These are phyloP conservation scores for Prunella himalayana DNA, from an alignment of 2,113 vertebrate genomes.

Conservation along the genomic window DNA sequence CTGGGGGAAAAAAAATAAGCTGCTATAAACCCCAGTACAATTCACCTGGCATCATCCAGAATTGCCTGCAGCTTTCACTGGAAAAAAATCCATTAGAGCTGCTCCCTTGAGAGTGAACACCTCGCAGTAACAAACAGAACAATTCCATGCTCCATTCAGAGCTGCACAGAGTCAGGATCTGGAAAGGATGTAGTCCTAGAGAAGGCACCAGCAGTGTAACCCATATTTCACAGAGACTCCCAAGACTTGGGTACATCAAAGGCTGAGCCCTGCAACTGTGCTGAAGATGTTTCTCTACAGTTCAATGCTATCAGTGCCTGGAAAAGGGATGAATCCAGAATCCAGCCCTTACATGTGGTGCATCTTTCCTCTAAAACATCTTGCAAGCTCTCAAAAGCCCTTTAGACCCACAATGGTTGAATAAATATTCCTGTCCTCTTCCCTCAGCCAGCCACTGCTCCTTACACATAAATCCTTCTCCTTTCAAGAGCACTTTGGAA, in stretches of 20 bases:
- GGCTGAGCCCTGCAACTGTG: not conserved
- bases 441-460: not conserved
- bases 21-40: slow-evolving; percentile 26
- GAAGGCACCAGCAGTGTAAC: not conserved
- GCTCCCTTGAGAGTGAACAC: slow-evolving; percentile 19
- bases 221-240: not conserved
- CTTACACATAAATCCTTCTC: not conserved
- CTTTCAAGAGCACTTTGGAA: slow-evolving; percentile 23
- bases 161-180: not conserved
- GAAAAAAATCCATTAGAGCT: slow-evolving; percentile 25
- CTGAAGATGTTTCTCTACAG: not conserved
- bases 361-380: not conserved
- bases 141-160: not conserved
- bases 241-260: not conserved
- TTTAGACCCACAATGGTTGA: not conserved
- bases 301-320: not conserved
- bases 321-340: not conserved
- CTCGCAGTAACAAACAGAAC: not conserved
- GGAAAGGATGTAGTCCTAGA: not conserved
- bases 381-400: not conserved
- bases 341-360: not conserved
- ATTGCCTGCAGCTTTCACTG: slow-evolving; percentile 14
- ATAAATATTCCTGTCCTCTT: slow-evolving; percentile 6
- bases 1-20: not conserved
- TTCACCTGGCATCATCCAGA: slow-evolving; percentile 20